phyloP scores from a whole-genome alignment of 1,140 invertebrate genomes.

The Helicoverpa zea region DNA sequence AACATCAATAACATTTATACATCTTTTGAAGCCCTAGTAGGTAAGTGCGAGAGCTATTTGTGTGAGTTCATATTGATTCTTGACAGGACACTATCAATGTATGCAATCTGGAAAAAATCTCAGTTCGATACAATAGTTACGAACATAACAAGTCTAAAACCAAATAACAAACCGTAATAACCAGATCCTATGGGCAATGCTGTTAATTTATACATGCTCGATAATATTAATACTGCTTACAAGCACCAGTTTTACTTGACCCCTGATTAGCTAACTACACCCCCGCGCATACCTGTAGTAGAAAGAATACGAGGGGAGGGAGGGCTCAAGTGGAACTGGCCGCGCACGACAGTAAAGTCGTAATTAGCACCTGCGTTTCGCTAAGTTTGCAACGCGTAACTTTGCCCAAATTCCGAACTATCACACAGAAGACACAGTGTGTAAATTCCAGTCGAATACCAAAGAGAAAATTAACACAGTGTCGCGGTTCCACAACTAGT shows the following conservation, averaged over 20 bases:
- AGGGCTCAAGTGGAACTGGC: slow-evolving; percentile 45
- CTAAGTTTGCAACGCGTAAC: slow-evolving; percentile 53
- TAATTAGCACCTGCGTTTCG: slow-evolving; percentile 57
- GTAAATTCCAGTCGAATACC: neutral
- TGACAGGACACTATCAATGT: too few relatives aligned
- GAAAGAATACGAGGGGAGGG: neutral
- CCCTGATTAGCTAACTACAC: neutral
- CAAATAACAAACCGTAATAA: slow-evolving; percentile 50
- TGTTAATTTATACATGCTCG: slow-evolving; percentile 51
- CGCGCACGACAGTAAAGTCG: slow-evolving; percentile 45
- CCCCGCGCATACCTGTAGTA: neutral
- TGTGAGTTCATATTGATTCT: too few relatives aligned
- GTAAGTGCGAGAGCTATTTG: too few relatives aligned
- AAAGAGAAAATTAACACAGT: slow-evolving; percentile 23
- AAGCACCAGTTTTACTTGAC: slow-evolving; percentile 24
- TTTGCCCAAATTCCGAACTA: slow-evolving; percentile 32
- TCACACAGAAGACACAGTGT: slow-evolving; percentile 20
- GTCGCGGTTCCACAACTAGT: neutral
- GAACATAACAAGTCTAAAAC: slow-evolving; percentile 7
- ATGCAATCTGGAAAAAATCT: too few relatives aligned
- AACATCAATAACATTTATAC: too few relatives aligned
- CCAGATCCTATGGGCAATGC: slow-evolving; percentile 37
- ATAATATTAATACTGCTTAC: slow-evolving; percentile 47
- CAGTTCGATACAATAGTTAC: neutral
- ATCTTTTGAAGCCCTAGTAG: too few relatives aligned